A percentile compares a stretch with the other conserved stretches of the same genome.
Evolutionary conservation across 2,888 invertebrate genomes (phyloP).

Genomic region (Bellardia bayeri): DNA sequence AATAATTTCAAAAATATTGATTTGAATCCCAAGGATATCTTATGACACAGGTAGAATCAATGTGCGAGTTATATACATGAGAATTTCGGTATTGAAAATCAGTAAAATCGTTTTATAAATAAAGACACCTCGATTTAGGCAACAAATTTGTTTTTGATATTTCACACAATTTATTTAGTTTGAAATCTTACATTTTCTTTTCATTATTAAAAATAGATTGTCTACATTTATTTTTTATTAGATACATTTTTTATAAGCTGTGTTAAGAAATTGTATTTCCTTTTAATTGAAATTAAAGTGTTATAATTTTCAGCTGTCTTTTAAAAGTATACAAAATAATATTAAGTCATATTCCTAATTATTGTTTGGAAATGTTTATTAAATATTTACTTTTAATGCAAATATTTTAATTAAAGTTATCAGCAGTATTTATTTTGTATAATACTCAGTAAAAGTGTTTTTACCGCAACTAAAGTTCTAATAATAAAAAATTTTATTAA

Average conservation of each 20-base stretch:
- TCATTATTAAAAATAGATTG: neutral
- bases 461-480: constrained; percentile 44
- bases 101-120: no score
- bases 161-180: no score
- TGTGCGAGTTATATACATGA: no score
- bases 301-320: constrained; percentile 2
- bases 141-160: no score
- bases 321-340: constrained; percentile 1
- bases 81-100: no score
- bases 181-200: neutral
- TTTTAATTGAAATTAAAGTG: neutral
- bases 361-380: neutral
- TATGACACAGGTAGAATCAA: no score
- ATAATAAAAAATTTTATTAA: neutral
- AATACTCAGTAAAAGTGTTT: constrained; percentile 36
- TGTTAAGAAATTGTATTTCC: no score
- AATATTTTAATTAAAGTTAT: constrained; percentile 58
- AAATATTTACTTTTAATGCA: constrained; percentile 48
- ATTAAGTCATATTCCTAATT: constrained; percentile 1
- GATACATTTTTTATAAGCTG: no score
- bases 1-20: no score
- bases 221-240: neutral
- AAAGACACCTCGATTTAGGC: no score
- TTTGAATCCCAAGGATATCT: no score
- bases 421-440: constrained; percentile 46